Evolutionary conservation across 2,797 vertebrate species (phyloP).

Genomic region (Cirrhinus molitorella): DNA sequence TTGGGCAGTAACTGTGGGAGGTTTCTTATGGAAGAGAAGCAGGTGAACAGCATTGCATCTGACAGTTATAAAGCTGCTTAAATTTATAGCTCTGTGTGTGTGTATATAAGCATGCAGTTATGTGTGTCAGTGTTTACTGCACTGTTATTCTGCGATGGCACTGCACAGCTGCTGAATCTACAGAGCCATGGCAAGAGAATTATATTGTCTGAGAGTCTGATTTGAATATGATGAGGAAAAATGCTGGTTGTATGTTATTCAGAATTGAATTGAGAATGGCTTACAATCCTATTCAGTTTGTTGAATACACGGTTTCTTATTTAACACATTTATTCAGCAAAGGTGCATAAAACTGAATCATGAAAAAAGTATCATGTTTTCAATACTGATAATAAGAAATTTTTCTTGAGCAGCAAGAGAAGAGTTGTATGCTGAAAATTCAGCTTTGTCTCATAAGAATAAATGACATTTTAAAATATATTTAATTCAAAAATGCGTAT

Average conservation of each 20-base stretch:
- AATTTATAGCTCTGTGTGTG: constrained; percentile 68
- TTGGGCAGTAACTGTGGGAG: constrained; percentile 76
- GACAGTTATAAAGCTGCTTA: constrained; percentile 77
- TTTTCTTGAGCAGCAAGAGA: too few species aligned
- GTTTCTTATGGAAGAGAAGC: constrained; percentile 69
- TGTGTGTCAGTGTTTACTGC: constrained; percentile 22
- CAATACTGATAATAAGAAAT: too few species aligned
- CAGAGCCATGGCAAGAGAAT: not conserved
- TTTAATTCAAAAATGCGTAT: too few species aligned
- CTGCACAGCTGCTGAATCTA: constrained; percentile 3
- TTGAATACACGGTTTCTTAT: not conserved
- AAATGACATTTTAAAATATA: too few species aligned
- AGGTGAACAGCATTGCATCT: constrained; percentile 79
- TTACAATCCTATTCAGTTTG: not conserved
- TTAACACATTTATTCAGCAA: not conserved
- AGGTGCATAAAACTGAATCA: not conserved
- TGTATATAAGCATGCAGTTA: not conserved
- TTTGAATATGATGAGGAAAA: not conserved
- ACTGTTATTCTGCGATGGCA: not conserved
- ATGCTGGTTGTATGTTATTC: not conserved
- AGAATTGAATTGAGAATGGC: not conserved
- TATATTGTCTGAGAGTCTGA: not conserved
- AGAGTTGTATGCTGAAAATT: too few species aligned
- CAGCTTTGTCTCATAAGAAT: too few species aligned
- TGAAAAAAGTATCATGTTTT: not conserved